Conservation (phyloP, 2,888 invertebrate species). For the Caenorhabditis imperialis region DNA sequence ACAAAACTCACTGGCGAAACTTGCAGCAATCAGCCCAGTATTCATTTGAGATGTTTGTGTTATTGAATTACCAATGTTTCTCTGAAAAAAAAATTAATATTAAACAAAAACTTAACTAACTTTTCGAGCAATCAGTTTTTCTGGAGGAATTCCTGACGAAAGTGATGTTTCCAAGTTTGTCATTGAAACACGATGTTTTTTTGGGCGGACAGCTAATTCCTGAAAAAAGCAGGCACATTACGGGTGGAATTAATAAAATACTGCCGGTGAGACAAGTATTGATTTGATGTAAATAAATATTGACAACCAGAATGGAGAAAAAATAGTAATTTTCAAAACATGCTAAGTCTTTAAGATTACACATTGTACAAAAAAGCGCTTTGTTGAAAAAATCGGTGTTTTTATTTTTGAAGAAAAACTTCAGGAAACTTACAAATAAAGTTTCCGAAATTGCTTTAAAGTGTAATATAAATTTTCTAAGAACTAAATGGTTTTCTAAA, state of each 20-base stretch:
- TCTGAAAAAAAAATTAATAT: slow-evolving; percentile 5
- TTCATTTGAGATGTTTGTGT: neutral
- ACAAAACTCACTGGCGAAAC: slow-evolving; percentile 13
- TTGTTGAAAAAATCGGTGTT: too few species aligned
- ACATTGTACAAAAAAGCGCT: too few species aligned
- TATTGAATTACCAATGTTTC: slow-evolving; percentile 9
- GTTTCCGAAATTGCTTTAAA: too few species aligned
- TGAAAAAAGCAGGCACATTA: neutral
- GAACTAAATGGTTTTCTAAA: too few species aligned
- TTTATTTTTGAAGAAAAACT: too few species aligned
- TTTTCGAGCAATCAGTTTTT: slow-evolving; percentile 18
- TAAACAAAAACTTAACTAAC: neutral
- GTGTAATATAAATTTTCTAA: too few species aligned
- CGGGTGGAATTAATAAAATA: too few species aligned
- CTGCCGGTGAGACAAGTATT: too few species aligned
- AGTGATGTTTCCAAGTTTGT: slow-evolving; percentile 21
- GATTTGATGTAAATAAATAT: neutral
- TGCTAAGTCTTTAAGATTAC: too few species aligned
- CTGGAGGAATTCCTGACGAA: slow-evolving; percentile 31
- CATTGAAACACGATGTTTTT: slow-evolving; percentile 37
- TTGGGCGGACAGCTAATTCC: slow-evolving; percentile 16
- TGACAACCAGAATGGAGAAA: too few species aligned
- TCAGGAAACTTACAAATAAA: too few species aligned
- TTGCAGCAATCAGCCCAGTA: neutral
- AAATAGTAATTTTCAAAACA: too few species aligned